Evolutionary conservation across 2,888 invertebrate species (phyloP).

Genomic region (Mantis religiosa): DNA sequence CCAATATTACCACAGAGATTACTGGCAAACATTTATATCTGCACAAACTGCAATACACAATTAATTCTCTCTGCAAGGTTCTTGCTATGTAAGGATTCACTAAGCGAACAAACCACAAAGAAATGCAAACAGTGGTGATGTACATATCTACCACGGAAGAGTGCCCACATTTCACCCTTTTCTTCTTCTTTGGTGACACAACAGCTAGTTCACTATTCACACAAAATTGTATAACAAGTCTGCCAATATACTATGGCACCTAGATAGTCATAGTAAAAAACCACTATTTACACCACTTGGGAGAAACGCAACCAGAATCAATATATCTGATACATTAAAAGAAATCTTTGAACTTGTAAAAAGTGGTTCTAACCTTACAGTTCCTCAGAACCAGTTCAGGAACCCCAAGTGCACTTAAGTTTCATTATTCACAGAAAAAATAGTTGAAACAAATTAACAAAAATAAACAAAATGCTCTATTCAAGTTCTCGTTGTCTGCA

Average conservation of each 20-base stretch:
- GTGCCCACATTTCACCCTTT: not conserved
- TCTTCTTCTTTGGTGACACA: not conserved
- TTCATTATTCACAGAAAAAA: not conserved
- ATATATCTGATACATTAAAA: not conserved
- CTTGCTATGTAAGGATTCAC: too few species aligned
- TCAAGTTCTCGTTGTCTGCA: not conserved
- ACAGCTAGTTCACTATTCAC: not conserved
- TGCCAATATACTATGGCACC: not conserved
- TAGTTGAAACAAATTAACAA: not conserved
- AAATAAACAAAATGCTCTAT: not conserved
- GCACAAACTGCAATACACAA: too few species aligned
- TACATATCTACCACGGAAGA: not conserved
- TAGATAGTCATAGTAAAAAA: not conserved
- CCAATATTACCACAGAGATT: too few species aligned
- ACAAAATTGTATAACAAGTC: not conserved
- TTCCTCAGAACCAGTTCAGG: not conserved
- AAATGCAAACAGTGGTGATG: not conserved
- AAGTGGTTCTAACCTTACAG: not conserved
- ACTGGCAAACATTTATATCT: too few species aligned
- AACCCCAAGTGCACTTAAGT: constrained; percentile 2
- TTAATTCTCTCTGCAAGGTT: too few species aligned
- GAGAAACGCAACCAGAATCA: not conserved
- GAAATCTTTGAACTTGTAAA: not conserved
- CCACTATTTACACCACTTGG: not conserved
- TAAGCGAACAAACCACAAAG: too few species aligned